These are phyloP conservation scores for Spilogale gracilis DNA, from an alignment of 2,113 vertebrate genomes.

Conservation along the genomic window DNA sequence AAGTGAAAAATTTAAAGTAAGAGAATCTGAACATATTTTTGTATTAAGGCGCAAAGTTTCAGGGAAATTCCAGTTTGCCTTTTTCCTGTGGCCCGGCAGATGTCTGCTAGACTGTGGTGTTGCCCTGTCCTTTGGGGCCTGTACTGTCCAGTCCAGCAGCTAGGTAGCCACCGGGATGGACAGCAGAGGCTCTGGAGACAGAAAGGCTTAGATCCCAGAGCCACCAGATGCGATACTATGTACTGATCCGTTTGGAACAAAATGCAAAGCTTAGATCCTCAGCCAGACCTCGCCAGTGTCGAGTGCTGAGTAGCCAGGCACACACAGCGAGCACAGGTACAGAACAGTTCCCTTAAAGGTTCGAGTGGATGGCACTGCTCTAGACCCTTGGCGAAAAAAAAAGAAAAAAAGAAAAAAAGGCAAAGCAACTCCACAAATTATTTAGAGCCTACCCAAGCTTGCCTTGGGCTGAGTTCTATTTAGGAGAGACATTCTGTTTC, in stretches of 20 bases:
- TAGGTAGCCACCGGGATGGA: neutral
- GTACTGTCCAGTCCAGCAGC: rapidly evolving
- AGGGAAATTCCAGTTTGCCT: neutral
- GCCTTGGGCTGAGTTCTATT: neutral
- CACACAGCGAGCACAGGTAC: rapidly evolving
- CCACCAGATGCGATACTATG: neutral
- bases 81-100: neutral
- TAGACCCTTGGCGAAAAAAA: neutral
- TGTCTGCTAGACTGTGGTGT: neutral
- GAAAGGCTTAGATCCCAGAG: neutral
- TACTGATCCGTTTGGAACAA: neutral
- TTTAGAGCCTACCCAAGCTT: neutral
- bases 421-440: neutral
- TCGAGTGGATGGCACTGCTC: rapidly evolving
- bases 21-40: neutral
- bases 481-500: neutral
- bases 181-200: neutral
- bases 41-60: neutral
- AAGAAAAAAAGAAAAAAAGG: neutral
- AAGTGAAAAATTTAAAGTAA: neutral
- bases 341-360: rapidly evolving
- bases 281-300: neutral
- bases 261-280: neutral
- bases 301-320: rapidly evolving
- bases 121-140: neutral